Evolutionary conservation across 2,797 vertebrate genomes (phyloP).

Genomic region (Cetoscarus ocellatus): DNA sequence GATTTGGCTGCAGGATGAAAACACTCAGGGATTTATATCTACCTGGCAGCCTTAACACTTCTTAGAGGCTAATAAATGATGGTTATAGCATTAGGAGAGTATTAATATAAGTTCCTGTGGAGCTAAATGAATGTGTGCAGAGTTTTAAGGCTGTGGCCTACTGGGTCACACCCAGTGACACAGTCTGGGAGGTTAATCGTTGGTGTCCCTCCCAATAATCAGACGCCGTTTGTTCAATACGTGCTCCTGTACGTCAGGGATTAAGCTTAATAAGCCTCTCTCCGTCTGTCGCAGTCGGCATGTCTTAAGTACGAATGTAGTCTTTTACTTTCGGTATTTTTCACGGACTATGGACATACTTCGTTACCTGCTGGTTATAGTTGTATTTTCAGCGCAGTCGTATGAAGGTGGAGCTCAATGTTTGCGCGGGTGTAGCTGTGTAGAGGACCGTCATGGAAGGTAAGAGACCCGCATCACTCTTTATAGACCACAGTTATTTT

Average conservation of each 20-base stretch:
- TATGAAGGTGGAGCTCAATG: slow-evolving; percentile 77
- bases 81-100: too few species aligned
- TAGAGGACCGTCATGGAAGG: slow-evolving; percentile 90
- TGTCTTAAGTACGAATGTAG: slow-evolving; percentile 81
- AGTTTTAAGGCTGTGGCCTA: not conserved
- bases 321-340: slow-evolving; percentile 62
- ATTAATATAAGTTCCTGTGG: too few species aligned
- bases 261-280: slow-evolving; percentile 78
- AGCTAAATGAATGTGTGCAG: too few species aligned
- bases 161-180: slow-evolving; percentile 33
- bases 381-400: slow-evolving; percentile 73
- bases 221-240: slow-evolving; percentile 53
- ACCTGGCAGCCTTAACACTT: too few species aligned
- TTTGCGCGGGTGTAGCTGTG: slow-evolving; percentile 88
- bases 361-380: slow-evolving; percentile 80
- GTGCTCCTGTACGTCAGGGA: slow-evolving; percentile 56
- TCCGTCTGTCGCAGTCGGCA: slow-evolving; percentile 64
- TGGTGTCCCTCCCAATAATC: slow-evolving; percentile 54
- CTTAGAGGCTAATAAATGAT: too few species aligned
- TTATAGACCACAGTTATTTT: slow-evolving; percentile 12
- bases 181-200: slow-evolving; percentile 37
- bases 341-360: slow-evolving; percentile 88
- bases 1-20: too few species aligned
- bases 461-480: slow-evolving; percentile 76
- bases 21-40: too few species aligned